Base-by-base conservation (phyloP, 2,113 vertebrate species). In the Panthera uncia region DNA sequence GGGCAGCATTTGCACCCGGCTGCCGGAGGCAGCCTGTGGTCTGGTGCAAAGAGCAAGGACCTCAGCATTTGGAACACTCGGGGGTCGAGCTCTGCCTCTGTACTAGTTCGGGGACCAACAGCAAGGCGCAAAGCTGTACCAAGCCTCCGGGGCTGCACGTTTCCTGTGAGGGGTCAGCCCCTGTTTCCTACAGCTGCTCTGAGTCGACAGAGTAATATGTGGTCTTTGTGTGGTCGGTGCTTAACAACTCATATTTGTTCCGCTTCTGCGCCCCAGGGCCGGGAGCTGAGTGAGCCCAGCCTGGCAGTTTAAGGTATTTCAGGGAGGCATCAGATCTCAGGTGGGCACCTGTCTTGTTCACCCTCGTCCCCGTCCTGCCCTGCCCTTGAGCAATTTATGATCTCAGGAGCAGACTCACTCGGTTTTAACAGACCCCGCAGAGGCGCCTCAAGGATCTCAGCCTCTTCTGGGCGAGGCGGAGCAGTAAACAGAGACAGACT, bases 221-320 rank as follows among this genome's bases (percentile, higher is more conserved):
- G 63, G 61, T 16, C 55, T 57, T 13, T 73, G 2, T 13, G 21
- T 5, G 66, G 63, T 12, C 48, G 38, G 48, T 52, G 82, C 81
- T 89, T 73, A 63, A 81, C 50, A 81, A 89, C 61, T 81, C 61
- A 71, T 41, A 81, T 66, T 69, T 18, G 84, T 94, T 76, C 41
- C 27, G 69, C 88, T 93, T 48, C 63, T 1, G 2, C n/a, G 48
- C 31, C 55, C 27, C 52, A 6, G 55, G 80, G 38, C 41, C 41
- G 57, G 80, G 41, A 48, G 68, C 27, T 14, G n/a, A 41, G 73
- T 0, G 36, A 95, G 61, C 33, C 31, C n/a, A 52, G 13, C 45
- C 66, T 12, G 65, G 45, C 0, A 7, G 25, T 48, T 41, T 55
- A 50, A 61, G 33, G 50, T 0, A 1, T 66, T 19, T 41, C 36